phyloP scores from a whole-genome alignment of 2,797 vertebrate genomes.

The Peromyscus nudipes region DNA sequence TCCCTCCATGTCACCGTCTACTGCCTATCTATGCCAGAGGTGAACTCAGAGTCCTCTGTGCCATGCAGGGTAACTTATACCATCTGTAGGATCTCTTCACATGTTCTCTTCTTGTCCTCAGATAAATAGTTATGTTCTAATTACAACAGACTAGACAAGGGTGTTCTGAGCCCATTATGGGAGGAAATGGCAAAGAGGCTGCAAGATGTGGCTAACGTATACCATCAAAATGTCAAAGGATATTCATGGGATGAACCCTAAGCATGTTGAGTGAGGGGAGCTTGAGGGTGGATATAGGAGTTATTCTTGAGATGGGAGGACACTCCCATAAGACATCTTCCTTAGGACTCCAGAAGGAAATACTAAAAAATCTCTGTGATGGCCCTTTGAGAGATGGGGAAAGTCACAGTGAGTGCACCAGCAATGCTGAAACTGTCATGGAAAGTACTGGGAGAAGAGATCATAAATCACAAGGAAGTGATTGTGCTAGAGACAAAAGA shows the following conservation, averaged over 20 bases:
- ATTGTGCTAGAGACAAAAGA: not conserved
- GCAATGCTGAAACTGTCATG: not conserved
- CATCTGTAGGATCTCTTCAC: not conserved
- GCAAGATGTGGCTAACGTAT: not conserved
- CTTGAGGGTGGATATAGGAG: not conserved
- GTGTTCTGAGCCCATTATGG: not conserved
- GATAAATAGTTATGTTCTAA: not conserved
- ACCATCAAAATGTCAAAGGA: not conserved
- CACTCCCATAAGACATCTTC: not conserved
- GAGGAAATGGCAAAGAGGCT: not conserved
- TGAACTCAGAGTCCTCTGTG: not conserved
- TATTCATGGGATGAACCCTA: not conserved
- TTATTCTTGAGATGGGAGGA: not conserved
- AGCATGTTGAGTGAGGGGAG: not conserved
- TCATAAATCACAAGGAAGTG: not conserved
- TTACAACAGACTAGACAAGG: not conserved
- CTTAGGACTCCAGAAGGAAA: not conserved
- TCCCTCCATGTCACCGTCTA: not conserved
- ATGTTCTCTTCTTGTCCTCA: not conserved
- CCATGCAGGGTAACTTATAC: not conserved
- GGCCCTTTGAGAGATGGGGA: not conserved
- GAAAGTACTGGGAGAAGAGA: not conserved
- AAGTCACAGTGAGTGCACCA: not conserved
- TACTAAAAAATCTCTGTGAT: not conserved
- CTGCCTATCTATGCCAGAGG: not conserved